Percentiles rank a stretch among this genome's conserved stretches.
These are phyloP conservation scores for Lacanobia oleracea DNA, from an alignment of 2,888 invertebrate genomes.

Conservation along the genomic window DNA sequence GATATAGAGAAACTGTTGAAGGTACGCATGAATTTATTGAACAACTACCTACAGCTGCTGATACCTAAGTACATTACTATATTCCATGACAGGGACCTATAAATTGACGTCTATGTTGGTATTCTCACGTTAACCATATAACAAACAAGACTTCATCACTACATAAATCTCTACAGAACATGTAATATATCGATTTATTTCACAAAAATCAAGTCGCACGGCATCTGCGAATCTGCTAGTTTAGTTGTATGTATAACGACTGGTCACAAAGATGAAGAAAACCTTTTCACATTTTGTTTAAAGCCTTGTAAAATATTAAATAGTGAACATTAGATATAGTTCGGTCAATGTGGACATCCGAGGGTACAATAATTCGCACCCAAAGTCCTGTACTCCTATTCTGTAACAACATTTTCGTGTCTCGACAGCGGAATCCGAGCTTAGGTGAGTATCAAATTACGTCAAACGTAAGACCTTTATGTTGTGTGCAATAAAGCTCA, in stretches of 20 bases:
- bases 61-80: not conserved
- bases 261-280: no score
- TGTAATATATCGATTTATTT: not conserved
- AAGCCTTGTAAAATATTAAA: not conserved
- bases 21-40: constrained; percentile 72
- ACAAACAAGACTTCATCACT: not conserved
- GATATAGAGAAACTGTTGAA: constrained; percentile 91
- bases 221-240: no score
- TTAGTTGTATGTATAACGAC: no score
- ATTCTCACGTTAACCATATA: not conserved
- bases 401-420: no score
- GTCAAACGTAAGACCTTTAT: no score
- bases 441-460: no score
- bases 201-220: not conserved
- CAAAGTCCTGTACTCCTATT: no score
- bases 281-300: not conserved
- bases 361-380: no score
- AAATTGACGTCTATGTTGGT: not conserved
- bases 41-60: not conserved
- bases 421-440: no score
- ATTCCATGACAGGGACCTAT: not conserved
- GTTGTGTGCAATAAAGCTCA: no score
- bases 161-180: not conserved
- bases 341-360: no score
- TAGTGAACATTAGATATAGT: not conserved